These are phyloP conservation scores for Thripadectes ignobilis DNA, from an alignment of 2,797 vertebrate genomes.

Conservation along the genomic window DNA sequence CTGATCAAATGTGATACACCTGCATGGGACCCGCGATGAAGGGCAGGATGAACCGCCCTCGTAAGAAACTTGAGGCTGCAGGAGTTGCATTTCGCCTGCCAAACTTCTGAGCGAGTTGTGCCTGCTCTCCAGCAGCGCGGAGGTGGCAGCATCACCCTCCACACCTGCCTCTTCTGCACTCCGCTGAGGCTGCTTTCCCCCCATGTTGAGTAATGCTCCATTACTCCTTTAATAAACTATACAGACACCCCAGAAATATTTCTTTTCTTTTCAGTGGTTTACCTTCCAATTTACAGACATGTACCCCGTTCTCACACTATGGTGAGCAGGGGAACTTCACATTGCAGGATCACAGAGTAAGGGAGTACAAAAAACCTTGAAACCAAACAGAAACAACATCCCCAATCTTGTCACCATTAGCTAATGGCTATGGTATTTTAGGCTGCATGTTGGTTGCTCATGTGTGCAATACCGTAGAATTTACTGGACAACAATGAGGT, in stretches of 20 bases:
- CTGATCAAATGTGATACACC: background rate
- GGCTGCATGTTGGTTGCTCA: background rate
- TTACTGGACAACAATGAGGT: background rate
- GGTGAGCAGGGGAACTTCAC: background rate
- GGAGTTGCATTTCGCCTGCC: fast-evolving
- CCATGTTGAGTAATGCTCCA: background rate
- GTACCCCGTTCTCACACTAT: background rate
- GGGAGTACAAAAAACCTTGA: fast-evolving
- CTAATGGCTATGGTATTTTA: background rate
- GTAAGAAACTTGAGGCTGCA: background rate
- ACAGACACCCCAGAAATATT: background rate
- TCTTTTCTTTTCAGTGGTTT: background rate
- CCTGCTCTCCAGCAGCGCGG: fast-evolving
- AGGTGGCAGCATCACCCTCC: background rate
- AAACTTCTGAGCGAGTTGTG: background rate
- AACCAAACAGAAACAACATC: fast-evolving
- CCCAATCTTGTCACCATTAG: background rate
- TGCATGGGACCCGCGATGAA: background rate
- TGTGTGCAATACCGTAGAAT: background rate
- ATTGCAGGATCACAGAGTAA: background rate
- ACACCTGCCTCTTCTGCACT: background rate
- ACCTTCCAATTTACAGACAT: background rate
- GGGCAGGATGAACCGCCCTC: fast-evolving
- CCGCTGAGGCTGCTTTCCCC: background rate
- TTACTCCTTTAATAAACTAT: background rate